phyloP scores from a whole-genome alignment of 2,888 invertebrate species.

The Tethea ocularis region DNA sequence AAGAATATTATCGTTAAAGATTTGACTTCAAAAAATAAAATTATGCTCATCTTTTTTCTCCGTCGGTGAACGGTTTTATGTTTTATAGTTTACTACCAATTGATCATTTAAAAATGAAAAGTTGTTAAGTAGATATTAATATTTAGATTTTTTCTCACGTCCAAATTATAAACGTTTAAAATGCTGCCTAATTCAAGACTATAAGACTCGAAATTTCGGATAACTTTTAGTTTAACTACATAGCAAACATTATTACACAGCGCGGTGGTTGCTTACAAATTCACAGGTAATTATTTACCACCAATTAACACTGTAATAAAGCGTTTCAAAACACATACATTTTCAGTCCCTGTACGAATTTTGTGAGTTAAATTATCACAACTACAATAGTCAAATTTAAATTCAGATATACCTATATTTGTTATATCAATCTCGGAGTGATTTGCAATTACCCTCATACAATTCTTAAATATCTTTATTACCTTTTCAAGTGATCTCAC shows the following conservation, averaged over 20 bases:
- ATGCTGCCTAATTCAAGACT: too few relatives aligned
- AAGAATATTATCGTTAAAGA: conserved; percentile 23
- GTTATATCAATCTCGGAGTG: conserved; percentile 32
- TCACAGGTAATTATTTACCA: too few relatives aligned
- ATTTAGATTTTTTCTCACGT: too few relatives aligned
- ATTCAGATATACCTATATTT: conserved; percentile 21
- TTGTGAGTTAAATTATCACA: background rate
- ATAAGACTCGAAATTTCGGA: too few relatives aligned
- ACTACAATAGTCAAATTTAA: conserved; percentile 7
- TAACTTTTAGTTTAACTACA: too few relatives aligned
- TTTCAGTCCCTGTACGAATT: background rate
- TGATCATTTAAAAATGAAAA: too few relatives aligned
- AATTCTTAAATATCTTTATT: conserved; percentile 68
- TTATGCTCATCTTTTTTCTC: conserved; percentile 28
- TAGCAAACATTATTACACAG: too few relatives aligned
- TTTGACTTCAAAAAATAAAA: conserved; percentile 12
- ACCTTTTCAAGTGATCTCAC: conserved; percentile 64
- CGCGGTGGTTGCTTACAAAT: too few relatives aligned
- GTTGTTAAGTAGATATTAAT: too few relatives aligned
- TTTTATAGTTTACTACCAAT: background rate
- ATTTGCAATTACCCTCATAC: conserved; percentile 30
- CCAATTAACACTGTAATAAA: too few relatives aligned
- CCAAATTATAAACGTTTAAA: too few relatives aligned
- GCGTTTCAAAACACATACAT: background rate
- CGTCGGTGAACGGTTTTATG: conserved; percentile 21